These are phyloP conservation scores for Antitype chi DNA, from an alignment of 2,888 invertebrate genomes.

Conservation along the genomic window DNA sequence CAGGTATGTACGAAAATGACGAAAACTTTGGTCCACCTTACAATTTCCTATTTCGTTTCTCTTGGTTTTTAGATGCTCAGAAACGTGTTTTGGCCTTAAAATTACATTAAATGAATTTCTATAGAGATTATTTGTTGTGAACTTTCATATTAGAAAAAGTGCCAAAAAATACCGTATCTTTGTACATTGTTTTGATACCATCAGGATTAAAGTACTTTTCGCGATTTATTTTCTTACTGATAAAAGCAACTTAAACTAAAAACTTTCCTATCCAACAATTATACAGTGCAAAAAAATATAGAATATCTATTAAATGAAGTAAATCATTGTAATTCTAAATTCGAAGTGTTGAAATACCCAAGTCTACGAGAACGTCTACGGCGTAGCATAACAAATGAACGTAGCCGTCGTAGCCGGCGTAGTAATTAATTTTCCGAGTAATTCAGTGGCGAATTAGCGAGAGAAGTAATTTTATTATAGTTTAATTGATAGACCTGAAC, in stretches of 20 bases:
- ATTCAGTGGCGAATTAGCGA: conserved; percentile 52
- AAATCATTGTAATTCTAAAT: conserved; percentile 25
- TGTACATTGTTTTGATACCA: background rate
- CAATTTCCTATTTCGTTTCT: background rate
- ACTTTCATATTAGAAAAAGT: background rate
- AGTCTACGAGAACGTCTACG: conserved; percentile 74
- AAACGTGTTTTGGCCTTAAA: background rate
- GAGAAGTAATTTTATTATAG: conserved; percentile 49
- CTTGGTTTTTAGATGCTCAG: background rate
- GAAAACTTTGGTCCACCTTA: conserved; percentile 22
- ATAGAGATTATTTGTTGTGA: background rate
- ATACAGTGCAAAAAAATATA: background rate
- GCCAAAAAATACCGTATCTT: background rate
- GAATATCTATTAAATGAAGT: background rate
- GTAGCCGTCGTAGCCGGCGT: conserved; percentile 43
- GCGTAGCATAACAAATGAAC: conserved; percentile 72
- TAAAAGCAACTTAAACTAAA: background rate
- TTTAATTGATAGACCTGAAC: conserved; percentile 32
- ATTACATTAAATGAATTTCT: background rate
- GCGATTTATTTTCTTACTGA: background rate
- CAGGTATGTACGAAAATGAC: conserved; percentile 80
- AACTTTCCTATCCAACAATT: background rate
- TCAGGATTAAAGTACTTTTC: background rate
- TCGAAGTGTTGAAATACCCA: conserved; percentile 66
- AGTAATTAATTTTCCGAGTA: conserved; percentile 64